Percentiles rank a stretch among this genome's conserved stretches.
These are phyloP conservation scores for Acrobasis repandana DNA, from an alignment of 2,888 invertebrate species.

Conservation along the genomic window DNA sequence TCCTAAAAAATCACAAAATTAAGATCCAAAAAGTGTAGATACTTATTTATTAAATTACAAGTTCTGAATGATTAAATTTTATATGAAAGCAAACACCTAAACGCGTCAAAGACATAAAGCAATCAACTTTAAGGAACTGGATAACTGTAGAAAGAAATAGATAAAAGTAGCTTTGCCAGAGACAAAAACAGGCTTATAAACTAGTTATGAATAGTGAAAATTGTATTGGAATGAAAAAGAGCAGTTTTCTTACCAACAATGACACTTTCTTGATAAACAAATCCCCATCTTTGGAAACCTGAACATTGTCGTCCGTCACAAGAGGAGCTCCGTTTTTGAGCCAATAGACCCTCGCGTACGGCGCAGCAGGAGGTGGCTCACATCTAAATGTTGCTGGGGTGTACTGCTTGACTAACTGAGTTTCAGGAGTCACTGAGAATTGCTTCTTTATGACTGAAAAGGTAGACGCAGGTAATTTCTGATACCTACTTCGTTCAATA, in stretches of 20 bases:
- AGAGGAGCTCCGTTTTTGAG: slow-evolving; percentile 90
- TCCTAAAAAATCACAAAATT: slow-evolving; percentile 73
- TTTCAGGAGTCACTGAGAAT: slow-evolving; percentile 94
- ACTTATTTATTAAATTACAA: no score
- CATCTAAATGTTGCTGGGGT: slow-evolving; percentile 94
- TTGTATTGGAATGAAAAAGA: no score
- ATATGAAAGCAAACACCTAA: no score
- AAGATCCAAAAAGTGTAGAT: no score
- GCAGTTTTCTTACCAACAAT: slow-evolving; percentile 75
- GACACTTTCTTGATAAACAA: slow-evolving; percentile 93
- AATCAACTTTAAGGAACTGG: no score
- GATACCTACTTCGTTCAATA: no score
- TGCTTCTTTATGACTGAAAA: slow-evolving; percentile 92
- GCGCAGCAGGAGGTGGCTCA: slow-evolving; percentile 93
- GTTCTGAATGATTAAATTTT: no score
- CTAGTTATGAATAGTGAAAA: no score
- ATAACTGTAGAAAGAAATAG: no score
- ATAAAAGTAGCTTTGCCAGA: no score
- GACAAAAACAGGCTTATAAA: no score
- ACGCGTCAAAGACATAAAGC: no score
- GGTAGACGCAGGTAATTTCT: slow-evolving; percentile 7
- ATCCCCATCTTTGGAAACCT: slow-evolving; percentile 92
- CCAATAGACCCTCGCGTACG: slow-evolving; percentile 94
- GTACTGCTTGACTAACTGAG: slow-evolving; percentile 91
- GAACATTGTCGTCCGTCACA: slow-evolving; percentile 84